These are phyloP conservation scores for Lissocephala sabroskyi DNA, from an alignment of 2,888 invertebrate species.

Conservation along the genomic window DNA sequence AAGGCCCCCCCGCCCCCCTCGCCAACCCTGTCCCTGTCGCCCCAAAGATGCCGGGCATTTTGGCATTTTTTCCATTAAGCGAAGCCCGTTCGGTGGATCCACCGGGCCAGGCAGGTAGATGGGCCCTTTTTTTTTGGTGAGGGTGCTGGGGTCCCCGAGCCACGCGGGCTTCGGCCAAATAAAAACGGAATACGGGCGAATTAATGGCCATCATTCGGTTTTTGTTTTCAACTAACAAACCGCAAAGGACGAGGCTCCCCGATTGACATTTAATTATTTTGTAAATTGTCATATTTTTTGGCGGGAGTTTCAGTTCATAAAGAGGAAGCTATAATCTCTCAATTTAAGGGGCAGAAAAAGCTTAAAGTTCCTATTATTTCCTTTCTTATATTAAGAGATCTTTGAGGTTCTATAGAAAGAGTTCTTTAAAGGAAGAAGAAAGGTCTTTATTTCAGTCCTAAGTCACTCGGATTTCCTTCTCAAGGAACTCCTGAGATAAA, in stretches of 20 bases:
- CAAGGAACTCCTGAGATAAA: too few relatives aligned
- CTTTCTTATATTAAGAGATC: too few relatives aligned
- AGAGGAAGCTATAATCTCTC: too few relatives aligned
- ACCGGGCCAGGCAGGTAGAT: slow-evolving; percentile 8
- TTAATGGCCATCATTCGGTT: slow-evolving; percentile 46
- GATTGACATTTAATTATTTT: slow-evolving; percentile 57
- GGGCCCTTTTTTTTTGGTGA: slow-evolving; percentile 1
- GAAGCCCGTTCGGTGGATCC: not conserved
- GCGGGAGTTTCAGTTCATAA: too few relatives aligned
- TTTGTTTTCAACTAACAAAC: slow-evolving; percentile 26
- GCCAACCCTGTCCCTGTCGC: slow-evolving; percentile 14
- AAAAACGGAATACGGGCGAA: slow-evolving; percentile 26
- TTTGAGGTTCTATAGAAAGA: too few relatives aligned
- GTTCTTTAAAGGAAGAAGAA: too few relatives aligned
- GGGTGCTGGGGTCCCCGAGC: slow-evolving; percentile 21
- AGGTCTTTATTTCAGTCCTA: too few relatives aligned
- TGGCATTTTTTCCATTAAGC: slow-evolving; percentile 50
- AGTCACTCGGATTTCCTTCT: too few relatives aligned
- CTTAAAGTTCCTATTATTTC: too few relatives aligned
- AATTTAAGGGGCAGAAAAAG: too few relatives aligned
- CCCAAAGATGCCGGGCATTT: slow-evolving; percentile 9
- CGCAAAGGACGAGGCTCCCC: not conserved
- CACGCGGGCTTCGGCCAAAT: not conserved
- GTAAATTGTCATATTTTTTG: slow-evolving; percentile 53
- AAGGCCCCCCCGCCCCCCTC: slow-evolving; percentile 2